A percentile compares a stretch with the other conserved stretches of the same genome.
Conservation (phyloP, 2,797 vertebrate genomes). For the Vipera ursinii region DNA sequence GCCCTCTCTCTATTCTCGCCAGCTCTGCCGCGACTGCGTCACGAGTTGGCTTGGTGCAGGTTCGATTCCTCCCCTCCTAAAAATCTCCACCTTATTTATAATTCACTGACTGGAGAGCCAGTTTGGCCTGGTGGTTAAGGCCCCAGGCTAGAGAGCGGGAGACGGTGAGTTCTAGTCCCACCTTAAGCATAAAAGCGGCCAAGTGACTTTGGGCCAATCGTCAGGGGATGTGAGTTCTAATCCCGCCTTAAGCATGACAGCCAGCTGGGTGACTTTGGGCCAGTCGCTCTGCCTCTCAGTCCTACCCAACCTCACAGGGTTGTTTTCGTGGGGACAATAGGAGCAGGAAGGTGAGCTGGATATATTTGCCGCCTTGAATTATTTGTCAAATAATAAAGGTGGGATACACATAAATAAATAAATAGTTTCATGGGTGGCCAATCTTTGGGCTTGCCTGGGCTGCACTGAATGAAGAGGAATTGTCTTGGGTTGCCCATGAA, state of each 20-base stretch:
- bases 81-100: background rate
- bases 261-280: background rate
- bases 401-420: too few relatives aligned
- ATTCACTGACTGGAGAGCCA: background rate
- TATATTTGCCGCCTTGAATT: background rate
- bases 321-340: background rate
- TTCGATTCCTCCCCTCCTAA: background rate
- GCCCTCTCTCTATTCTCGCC: background rate
- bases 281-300: background rate
- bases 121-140: background rate
- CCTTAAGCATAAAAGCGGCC: background rate
- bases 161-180: background rate
- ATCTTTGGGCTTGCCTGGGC: background rate
- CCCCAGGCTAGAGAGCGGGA: background rate
- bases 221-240: background rate
- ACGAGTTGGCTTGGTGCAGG: background rate
- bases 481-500: background rate
- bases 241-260: background rate
- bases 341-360: background rate
- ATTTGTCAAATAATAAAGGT: background rate
- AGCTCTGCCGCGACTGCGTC: accelerated
- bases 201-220: background rate
- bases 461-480: background rate
- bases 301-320: background rate
- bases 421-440: too few relatives aligned